phyloP scores from a whole-genome alignment of 37 sponge, comb jelly and placozoan species.

The Chondrilla cf. caribensis region DNA sequence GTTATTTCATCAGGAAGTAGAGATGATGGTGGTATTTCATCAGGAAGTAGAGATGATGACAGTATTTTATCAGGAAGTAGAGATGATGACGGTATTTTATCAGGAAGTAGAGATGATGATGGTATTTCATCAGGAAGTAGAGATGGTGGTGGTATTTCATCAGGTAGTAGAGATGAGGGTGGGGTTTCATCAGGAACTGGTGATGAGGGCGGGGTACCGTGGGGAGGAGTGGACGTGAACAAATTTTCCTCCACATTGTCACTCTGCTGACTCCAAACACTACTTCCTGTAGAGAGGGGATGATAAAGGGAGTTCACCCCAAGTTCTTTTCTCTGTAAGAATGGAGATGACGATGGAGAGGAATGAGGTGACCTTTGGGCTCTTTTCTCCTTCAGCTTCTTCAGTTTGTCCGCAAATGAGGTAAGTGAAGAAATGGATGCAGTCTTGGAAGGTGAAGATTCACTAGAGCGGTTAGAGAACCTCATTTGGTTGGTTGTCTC shows the following conservation, averaged over 20 bases:
- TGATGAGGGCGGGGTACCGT: neutral
- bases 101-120: too few relatives aligned
- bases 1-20: too few relatives aligned
- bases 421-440: neutral
- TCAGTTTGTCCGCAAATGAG: conserved; percentile 38
- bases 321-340: neutral
- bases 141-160: too few relatives aligned
- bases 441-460: neutral
- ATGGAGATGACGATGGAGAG: neutral
- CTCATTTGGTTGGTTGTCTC: too few relatives aligned
- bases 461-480: too few relatives aligned
- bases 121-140: too few relatives aligned
- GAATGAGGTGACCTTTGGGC: conserved; percentile 6
- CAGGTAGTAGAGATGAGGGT: neutral
- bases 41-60: too few relatives aligned
- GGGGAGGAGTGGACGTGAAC: neutral
- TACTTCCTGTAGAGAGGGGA: neutral
- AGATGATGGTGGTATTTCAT: too few relatives aligned
- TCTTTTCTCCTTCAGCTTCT: conserved; percentile 38
- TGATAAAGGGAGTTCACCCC: neutral
- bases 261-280: conserved; percentile 1
- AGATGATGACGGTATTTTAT: too few relatives aligned
- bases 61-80: too few relatives aligned
- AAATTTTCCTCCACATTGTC: neutral
- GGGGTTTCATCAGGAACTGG: neutral